phyloP scores from a whole-genome alignment of 2,888 invertebrate genomes.

The Caenorhabditis auriculariae region DNA sequence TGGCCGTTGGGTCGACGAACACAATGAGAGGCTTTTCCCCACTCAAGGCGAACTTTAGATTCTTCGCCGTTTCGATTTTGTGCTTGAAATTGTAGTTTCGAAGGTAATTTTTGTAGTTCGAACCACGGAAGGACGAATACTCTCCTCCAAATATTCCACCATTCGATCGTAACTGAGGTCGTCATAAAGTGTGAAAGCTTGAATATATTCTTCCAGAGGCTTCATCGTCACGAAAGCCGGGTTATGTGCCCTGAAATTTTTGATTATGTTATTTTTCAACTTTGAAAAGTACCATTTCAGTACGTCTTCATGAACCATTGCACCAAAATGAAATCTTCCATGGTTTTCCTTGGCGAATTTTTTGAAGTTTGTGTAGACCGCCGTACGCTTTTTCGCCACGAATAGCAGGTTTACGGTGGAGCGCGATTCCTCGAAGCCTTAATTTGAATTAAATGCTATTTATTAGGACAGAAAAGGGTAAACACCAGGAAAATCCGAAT shows the following conservation, averaged over 20 bases:
- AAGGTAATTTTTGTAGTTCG: neutral
- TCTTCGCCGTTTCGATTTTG: too few relatives aligned
- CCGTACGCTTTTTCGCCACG: slow-evolving; percentile 17
- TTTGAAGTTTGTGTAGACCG: slow-evolving; percentile 22
- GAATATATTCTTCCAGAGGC: slow-evolving; percentile 21
- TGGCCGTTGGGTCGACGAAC: slow-evolving; percentile 20
- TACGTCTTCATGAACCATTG: slow-evolving; percentile 19
- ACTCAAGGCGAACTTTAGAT: neutral
- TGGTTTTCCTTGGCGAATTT: slow-evolving; percentile 27
- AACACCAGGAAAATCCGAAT: neutral
- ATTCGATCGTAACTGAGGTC: slow-evolving; percentile 26
- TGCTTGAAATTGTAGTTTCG: too few relatives aligned
- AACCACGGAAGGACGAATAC: slow-evolving; percentile 15
- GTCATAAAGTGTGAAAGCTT: slow-evolving; percentile 27
- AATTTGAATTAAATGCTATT: slow-evolving; percentile 1
- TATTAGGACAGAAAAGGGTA: too few relatives aligned
- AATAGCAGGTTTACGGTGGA: slow-evolving; percentile 33
- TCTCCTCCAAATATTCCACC: slow-evolving; percentile 18
- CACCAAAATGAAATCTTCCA: slow-evolving; percentile 32
- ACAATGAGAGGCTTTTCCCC: slow-evolving; percentile 15
- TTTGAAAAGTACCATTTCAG: slow-evolving; percentile 16
- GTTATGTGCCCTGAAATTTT: slow-evolving; percentile 17
- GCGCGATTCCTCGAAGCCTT: slow-evolving; percentile 14
- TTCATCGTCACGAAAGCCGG: slow-evolving; percentile 43
- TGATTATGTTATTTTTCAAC: neutral